phyloP scores from a whole-genome alignment of 2,888 invertebrate genomes.

The Dasysyrphus tricinctus region DNA sequence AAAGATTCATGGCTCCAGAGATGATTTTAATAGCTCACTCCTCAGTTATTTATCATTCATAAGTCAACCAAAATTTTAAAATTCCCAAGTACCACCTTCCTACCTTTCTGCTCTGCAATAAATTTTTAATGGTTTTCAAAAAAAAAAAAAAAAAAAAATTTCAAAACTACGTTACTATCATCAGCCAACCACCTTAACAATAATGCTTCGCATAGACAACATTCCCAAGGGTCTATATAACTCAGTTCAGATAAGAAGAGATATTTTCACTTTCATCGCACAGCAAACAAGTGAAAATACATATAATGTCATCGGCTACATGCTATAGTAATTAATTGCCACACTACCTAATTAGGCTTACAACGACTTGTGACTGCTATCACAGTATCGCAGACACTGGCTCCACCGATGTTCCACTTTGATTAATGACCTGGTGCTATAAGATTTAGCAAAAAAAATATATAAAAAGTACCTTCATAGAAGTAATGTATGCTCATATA shows the following conservation, averaged over 20 bases:
- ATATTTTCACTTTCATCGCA: conserved; percentile 53
- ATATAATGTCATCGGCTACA: conserved; percentile 52
- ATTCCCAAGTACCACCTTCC: too few species aligned
- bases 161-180: not conserved
- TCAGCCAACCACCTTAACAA: not conserved
- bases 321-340: conserved; percentile 58
- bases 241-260: conserved; percentile 36
- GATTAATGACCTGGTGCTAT: conserved; percentile 51
- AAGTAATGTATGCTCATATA: conserved; percentile 44
- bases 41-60: too few species aligned
- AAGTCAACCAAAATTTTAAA: too few species aligned
- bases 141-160: not conserved
- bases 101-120: too few species aligned
- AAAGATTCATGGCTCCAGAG: too few species aligned
- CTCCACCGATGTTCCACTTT: conserved; percentile 42
- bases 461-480: conserved; percentile 22
- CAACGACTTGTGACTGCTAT: conserved; percentile 54
- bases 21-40: too few species aligned
- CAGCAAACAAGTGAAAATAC: conserved; percentile 42
- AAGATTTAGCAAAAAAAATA: conserved; percentile 19
- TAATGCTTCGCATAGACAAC: not conserved
- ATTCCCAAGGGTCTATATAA: conserved; percentile 25
- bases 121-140: not conserved
- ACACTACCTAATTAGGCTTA: conserved; percentile 66
- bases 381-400: conserved; percentile 22